phyloP scores from a whole-genome alignment of 53 echinoderm and acorn worm genomes.

The Mesocentrotus franciscanus region DNA sequence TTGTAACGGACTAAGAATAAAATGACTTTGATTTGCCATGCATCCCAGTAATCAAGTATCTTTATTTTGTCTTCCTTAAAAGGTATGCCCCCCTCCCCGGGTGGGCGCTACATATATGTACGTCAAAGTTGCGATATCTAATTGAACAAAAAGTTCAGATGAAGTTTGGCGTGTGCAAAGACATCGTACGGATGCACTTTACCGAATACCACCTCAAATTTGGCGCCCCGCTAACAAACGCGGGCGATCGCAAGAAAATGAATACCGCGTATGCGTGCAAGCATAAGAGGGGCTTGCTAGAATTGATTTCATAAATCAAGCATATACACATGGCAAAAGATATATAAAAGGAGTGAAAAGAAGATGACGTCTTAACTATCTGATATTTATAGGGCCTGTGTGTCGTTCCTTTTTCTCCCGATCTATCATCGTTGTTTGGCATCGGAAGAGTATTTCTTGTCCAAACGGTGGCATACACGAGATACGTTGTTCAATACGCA shows the following conservation, averaged over 20 bases:
- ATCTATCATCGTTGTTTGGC: not conserved
- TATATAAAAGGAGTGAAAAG: not conserved
- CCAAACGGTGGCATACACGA: conserved; percentile 3
- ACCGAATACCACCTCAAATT: not conserved
- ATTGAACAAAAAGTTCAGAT: too few relatives aligned
- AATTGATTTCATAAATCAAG: conserved; percentile 68
- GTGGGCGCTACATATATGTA: too few relatives aligned
- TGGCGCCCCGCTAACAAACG: not conserved
- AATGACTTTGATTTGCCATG: too few relatives aligned
- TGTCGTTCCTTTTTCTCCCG: not conserved
- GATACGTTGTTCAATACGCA: conserved; percentile 51
- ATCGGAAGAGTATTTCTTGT: conserved; percentile 1
- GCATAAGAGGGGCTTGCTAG: conserved; percentile 10
- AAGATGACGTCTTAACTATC: conserved; percentile 5
- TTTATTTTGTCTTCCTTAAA: too few relatives aligned
- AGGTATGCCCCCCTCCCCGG: too few relatives aligned
- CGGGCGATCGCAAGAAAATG: conserved; percentile 44
- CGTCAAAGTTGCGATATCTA: not conserved
- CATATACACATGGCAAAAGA: not conserved
- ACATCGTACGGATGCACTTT: not conserved
- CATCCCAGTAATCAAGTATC: too few relatives aligned
- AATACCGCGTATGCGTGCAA: conserved; percentile 24
- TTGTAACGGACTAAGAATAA: too few relatives aligned
- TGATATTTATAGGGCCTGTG: conserved; percentile 16
- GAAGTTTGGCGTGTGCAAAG: not conserved